These are phyloP conservation scores for Bugula neritina DNA, from an alignment of 2,888 invertebrate species.

Conservation along the genomic window DNA sequence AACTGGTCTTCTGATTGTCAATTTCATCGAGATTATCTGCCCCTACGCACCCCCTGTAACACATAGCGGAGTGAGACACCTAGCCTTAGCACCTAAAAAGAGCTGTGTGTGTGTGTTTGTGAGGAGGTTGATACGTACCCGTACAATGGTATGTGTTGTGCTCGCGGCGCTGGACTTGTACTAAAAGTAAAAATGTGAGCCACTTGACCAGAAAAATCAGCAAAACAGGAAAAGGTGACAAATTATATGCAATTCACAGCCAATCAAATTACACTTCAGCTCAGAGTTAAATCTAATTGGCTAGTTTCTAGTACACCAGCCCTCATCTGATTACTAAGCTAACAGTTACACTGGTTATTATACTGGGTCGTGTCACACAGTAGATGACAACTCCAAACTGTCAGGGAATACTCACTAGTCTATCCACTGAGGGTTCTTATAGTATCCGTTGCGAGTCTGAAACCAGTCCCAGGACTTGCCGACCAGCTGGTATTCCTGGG, in stretches of 20 bases:
- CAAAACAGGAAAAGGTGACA: too few species aligned
- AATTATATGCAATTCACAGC: too few species aligned
- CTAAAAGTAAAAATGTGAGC: slow-evolving; percentile 35
- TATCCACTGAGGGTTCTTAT: slow-evolving; percentile 34
- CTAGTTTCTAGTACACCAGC: too few species aligned
- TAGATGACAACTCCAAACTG: too few species aligned
- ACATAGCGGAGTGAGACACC: not conserved
- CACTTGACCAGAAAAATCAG: too few species aligned
- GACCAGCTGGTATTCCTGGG: slow-evolving; percentile 47
- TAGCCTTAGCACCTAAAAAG: not conserved
- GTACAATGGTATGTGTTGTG: slow-evolving; percentile 46
- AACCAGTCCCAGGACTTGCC: slow-evolving; percentile 47
- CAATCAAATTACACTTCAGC: too few species aligned
- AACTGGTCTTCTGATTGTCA: slow-evolving; percentile 42
- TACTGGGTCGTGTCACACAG: too few species aligned
- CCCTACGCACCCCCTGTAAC: slow-evolving; percentile 43
- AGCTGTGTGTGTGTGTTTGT: too few species aligned
- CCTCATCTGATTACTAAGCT: too few species aligned
- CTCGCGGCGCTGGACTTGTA: slow-evolving; percentile 41
- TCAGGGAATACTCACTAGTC: slow-evolving; percentile 21
- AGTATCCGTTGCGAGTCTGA: slow-evolving; percentile 42
- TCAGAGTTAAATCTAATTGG: too few species aligned
- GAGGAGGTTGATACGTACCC: slow-evolving; percentile 37
- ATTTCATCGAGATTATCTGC: slow-evolving; percentile 44
- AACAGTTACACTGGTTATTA: too few species aligned